Conservation (phyloP, 2,113 vertebrate species). For the cat (Felis catus) region DNA sequence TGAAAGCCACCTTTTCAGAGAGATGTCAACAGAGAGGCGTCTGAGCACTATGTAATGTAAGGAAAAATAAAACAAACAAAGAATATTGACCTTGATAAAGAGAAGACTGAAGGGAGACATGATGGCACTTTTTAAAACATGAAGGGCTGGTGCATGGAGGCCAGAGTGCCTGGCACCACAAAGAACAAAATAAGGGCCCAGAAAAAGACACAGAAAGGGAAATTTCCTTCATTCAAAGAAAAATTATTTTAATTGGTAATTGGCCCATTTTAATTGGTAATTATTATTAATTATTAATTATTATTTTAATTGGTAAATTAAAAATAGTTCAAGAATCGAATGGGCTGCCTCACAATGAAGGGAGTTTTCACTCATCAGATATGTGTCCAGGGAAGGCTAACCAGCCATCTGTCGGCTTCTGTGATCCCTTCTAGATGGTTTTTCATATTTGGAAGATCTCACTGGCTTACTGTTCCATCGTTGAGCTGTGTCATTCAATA, state of each 20-base stretch:
- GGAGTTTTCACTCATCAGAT: not conserved
- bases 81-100: not conserved
- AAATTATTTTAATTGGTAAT: not conserved
- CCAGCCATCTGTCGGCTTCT: not conserved
- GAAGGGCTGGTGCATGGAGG: not conserved
- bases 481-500: conserved; percentile 14
- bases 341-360: not conserved
- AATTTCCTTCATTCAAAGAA: not conserved
- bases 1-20: not conserved
- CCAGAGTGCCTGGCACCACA: too few species aligned
- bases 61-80: not conserved
- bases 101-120: not conserved
- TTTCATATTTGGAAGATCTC: conserved; percentile 29
- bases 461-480: not conserved
- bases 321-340: not conserved
- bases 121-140: not conserved
- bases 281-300: too few species aligned
- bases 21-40: not conserved
- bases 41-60: not conserved
- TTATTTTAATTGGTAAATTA: not conserved
- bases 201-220: not conserved
- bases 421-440: not conserved
- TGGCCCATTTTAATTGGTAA: too few species aligned
- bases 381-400: not conserved
- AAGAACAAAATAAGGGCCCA: not conserved